Conservation (phyloP, 2,797 vertebrate genomes). For the Odontamblyopus rebecca region DNA sequence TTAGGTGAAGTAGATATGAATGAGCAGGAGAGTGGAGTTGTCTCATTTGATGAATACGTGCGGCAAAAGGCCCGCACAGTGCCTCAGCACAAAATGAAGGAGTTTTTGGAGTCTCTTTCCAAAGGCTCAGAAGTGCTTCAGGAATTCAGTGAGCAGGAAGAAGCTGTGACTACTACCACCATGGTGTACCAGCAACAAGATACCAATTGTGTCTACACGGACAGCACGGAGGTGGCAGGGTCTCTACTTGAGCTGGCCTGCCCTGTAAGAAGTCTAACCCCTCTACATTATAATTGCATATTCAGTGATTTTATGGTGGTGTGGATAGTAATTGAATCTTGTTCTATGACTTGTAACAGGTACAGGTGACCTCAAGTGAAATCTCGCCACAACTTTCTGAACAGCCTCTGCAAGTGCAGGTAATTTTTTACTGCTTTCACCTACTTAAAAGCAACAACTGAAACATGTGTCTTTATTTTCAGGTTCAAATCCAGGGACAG, state of each 20-base stretch:
- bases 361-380: conserved; percentile 87
- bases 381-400: conserved; percentile 92
- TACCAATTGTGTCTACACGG: conserved; percentile 94
- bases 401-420: conserved; percentile 96
- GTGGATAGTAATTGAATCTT: not conserved
- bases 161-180: conserved; percentile 77
- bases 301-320: not conserved
- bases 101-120: conserved; percentile 96
- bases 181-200: conserved; percentile 98
- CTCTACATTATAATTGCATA: not conserved
- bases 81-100: conserved; percentile 99
- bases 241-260: conserved; percentile 97
- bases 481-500: conserved; percentile 92
- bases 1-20: conserved; percentile 84
- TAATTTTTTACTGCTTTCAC: conserved; percentile 38
- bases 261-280: conserved; percentile 80
- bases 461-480: conserved; percentile 19
- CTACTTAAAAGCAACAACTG: not conserved
- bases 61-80: conserved; percentile 95
- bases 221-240: conserved; percentile 98
- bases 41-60: conserved; percentile 99
- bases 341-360: conserved; percentile 72
- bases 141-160: conserved; percentile 90
- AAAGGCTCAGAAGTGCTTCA: conserved; percentile 95
- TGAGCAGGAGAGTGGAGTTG: conserved; percentile 96